These are phyloP conservation scores for Phymatocera aterrima DNA, from an alignment of 2,888 invertebrate species.

Conservation along the genomic window DNA sequence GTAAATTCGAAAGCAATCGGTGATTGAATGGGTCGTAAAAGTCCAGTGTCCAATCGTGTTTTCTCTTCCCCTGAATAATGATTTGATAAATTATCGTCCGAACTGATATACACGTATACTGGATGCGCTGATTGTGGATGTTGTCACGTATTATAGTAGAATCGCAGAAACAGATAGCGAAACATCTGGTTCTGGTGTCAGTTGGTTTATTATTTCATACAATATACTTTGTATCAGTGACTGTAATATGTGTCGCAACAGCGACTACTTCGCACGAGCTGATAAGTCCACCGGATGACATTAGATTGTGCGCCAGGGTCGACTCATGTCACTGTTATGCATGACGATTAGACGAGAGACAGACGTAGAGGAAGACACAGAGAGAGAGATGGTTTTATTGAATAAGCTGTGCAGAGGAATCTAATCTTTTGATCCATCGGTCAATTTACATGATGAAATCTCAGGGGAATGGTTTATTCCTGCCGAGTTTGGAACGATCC, in stretches of 20 bases:
- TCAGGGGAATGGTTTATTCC: not conserved
- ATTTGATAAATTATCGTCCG: too few species aligned
- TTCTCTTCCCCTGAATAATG: too few species aligned
- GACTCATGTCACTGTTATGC: not conserved
- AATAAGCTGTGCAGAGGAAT: not conserved
- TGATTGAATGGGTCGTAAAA: too few species aligned
- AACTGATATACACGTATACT: too few species aligned
- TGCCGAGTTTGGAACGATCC: not conserved
- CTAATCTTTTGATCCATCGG: not conserved
- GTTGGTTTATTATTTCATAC: not conserved
- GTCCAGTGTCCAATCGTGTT: too few species aligned
- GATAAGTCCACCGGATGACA: conserved; percentile 25
- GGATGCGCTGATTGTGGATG: too few species aligned
- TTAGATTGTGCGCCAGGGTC: conserved; percentile 8
- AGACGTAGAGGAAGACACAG: too few species aligned
- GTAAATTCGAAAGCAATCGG: too few species aligned
- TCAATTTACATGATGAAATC: not conserved
- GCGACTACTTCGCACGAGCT: not conserved
- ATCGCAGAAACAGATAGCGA: not conserved
- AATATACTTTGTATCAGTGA: not conserved
- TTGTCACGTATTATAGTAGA: not conserved
- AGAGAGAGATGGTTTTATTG: too few species aligned
- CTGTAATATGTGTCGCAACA: not conserved
- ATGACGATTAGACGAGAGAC: not conserved
- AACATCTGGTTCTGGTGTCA: not conserved